Base-by-base conservation (phyloP, 2,888 invertebrate species). In the Odontomyia ornata region DNA sequence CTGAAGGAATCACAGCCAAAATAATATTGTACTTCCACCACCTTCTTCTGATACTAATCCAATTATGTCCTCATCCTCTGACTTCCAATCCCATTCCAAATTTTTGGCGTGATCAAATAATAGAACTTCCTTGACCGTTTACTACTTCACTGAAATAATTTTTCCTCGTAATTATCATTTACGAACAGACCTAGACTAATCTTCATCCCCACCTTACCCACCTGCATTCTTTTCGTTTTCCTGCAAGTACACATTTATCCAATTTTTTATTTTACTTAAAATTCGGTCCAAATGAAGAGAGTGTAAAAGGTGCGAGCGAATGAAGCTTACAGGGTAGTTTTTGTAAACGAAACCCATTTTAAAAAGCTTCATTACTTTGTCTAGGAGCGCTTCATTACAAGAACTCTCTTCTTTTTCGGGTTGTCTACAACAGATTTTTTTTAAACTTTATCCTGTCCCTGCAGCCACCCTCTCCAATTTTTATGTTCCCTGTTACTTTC, bases 321-420 rank as follows among this genome's bases (percentile, higher is more conserved):
- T 73, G 60, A 57, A 73, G 60, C 60, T 57, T 72, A 57, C 57
- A 23, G 73, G 73, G 60, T 36, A 73, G 52, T 73, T 73, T 56
- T 72, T 27, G 18, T 72, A 52, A 72, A 72, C 71, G 71, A 52
- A 65, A 72, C 73, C 73, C 60, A 57, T 73, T 57, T 36, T 36
- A 23, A 73, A 60, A 73, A 73, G 73, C 73, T 73, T 30, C 73
- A 73, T 72, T 73, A 73, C 73, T 73, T 73, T 73, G 73, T 73
- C 73, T 60, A 72, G 28, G 52, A 56, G 7, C 71, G 71, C 56
- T 72, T 72, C 71, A 72, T 72, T 72, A 73, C 73, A 73, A 4
- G 73, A 28, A 36, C 30, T 57, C 36, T 56, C 30, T 56, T 30
- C 36, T 36, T 9, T 57, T 72, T 15, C 23, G 28, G 30, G 57